Evolutionary conservation across 2,797 vertebrate genomes (phyloP).

Genomic region (Sebastes minor): DNA sequence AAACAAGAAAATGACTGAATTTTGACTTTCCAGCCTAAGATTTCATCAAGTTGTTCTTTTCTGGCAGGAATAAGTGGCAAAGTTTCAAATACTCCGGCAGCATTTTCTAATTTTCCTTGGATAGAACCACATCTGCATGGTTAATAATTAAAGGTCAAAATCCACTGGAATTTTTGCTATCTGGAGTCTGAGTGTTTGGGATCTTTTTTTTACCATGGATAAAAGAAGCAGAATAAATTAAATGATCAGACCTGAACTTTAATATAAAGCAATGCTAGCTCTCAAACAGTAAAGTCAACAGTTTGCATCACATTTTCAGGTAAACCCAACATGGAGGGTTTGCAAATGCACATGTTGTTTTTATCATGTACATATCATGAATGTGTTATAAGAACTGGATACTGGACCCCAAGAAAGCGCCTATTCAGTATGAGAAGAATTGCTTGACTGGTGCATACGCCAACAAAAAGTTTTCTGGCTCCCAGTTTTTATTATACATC

Average conservation of each 20-base stretch:
- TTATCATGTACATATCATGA: not conserved
- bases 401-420: too few species aligned
- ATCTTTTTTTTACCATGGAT: not conserved
- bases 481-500: too few species aligned
- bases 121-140: not conserved
- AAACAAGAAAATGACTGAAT: too few species aligned
- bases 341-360: not conserved
- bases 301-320: slow-evolving; percentile 40
- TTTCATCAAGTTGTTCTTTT: not conserved
- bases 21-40: not conserved
- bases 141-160: not conserved
- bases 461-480: too few species aligned
- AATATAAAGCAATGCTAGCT: slow-evolving; percentile 37
- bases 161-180: not conserved
- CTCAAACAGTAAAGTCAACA: slow-evolving; percentile 27
- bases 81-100: not conserved
- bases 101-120: not conserved
- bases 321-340: not conserved
- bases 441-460: too few species aligned
- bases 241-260: slow-evolving; percentile 22
- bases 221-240: slow-evolving; percentile 14
- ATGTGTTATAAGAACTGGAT: too few species aligned
- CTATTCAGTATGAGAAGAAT: too few species aligned
- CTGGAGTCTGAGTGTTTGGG: not conserved
- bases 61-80: not conserved